Base-by-base conservation (phyloP, 2,113 vertebrate species). In the Morone chrysops region DNA sequence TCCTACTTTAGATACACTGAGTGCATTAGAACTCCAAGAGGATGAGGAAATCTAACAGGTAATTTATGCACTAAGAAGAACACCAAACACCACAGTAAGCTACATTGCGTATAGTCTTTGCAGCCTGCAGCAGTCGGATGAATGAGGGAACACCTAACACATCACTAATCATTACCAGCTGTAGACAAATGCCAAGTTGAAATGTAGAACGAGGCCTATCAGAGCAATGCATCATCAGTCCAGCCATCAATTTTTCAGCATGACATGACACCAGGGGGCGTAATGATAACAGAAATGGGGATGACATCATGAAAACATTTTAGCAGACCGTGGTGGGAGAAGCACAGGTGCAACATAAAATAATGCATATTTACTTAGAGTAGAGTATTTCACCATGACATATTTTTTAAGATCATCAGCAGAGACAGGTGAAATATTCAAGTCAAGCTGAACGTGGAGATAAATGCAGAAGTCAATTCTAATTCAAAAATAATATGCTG, bases 51-150 rank as follows among this genome's bases (percentile, higher is more conserved):
- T 1, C 0, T 8, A 54, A 61, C 31, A 20, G 60, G 25, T 14
- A 40, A 59, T 38, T 22, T 25, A 73, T 63, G 41, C 22, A 66
- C 16, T 73, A 45, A 57, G 25, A 79, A 60, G 5, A 61, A 50
- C 38, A 67, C 40, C 22, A 84, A 78, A 75, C 48, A 68, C 62
- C 84, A 25, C 57, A 77, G 45, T 43, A 20, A n/a, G 36, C 63
- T 59, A 14, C n/a, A 66, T 9, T 16, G 48, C 13, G 65, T 53
- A n/a, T 5, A 47, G 45, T 17, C 10, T 54, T 18, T 53, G 69
- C 70, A 80, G 56, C 62, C 68, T 70, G 71, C 79, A 82, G 63
- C 59, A 59, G 63, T 61, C 69, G 71, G 70, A 66, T 69, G 54
- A 78, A 71, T 71, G 38, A 6, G 22, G 47, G 22, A 68, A 45